Percentiles rank a stretch among this genome's conserved stretches.
Conservation (phyloP, 1,140 invertebrate species). For the Danaus melanippus region DNA sequence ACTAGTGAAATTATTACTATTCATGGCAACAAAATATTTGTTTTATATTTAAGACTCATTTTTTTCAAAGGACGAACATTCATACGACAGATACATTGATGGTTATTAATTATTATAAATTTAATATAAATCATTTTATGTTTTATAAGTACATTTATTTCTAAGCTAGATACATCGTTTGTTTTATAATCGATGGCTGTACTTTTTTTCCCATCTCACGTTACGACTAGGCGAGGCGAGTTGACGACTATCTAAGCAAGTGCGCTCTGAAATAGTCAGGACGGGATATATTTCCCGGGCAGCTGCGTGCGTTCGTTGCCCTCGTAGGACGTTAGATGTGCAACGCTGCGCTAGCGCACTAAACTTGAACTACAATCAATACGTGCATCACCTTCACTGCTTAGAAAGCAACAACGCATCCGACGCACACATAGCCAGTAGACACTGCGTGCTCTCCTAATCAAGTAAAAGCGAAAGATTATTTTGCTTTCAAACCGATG, state of each 20-base stretch:
- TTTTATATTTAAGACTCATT: too few species aligned
- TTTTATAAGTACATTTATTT: not conserved
- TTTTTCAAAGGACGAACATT: too few species aligned
- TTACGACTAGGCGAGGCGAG: conserved; percentile 45
- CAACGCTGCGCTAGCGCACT: conserved; percentile 53
- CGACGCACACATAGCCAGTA: conserved; percentile 37
- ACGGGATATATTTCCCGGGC: conserved; percentile 68
- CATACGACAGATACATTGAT: too few species aligned
- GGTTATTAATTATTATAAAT: too few species aligned
- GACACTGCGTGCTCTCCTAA: conserved; percentile 26
- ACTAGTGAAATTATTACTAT: too few species aligned
- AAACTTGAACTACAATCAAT: conserved; percentile 65
- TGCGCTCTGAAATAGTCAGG: conserved; percentile 67
- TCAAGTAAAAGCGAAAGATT: conserved; percentile 61
- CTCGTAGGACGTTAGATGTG: conserved; percentile 63
- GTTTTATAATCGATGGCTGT: conserved; percentile 23
- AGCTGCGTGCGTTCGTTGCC: conserved; percentile 68
- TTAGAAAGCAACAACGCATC: conserved; percentile 66
- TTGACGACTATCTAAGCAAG: conserved; percentile 47
- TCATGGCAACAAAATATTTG: too few species aligned
- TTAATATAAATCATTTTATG: too few species aligned
- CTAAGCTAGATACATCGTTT: conserved; percentile 23
- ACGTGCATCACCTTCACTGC: conserved; percentile 60
- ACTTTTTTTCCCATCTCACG: conserved; percentile 33
- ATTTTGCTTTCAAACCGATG: conserved; percentile 26